phyloP scores from a whole-genome alignment of 2,888 invertebrate genomes.

The Leptinotarsa peninsularis region DNA sequence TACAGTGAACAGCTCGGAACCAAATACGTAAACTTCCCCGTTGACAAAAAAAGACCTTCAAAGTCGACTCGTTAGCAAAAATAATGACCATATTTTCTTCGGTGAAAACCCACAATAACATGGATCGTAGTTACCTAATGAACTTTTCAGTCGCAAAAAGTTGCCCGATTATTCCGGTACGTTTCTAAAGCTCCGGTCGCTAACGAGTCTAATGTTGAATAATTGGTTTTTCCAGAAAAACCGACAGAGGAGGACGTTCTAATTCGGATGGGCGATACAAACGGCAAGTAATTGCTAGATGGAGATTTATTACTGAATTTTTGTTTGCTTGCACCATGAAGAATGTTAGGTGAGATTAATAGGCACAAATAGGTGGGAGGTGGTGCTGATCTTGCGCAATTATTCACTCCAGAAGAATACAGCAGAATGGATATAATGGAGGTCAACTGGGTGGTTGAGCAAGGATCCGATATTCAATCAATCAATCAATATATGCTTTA shows the following conservation, averaged over 20 bases:
- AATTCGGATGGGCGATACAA: background rate
- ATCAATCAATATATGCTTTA: too few relatives aligned
- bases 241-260: slow-evolving; percentile 10
- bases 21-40: background rate
- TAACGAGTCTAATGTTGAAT: slow-evolving; percentile 29
- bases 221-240: slow-evolving; percentile 28
- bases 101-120: background rate
- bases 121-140: slow-evolving; percentile 25
- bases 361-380: background rate
- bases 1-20: background rate
- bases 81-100: background rate
- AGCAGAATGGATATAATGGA: background rate
- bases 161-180: slow-evolving; percentile 16
- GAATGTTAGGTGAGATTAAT: slow-evolving; percentile 20
- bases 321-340: slow-evolving; percentile 5
- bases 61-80: background rate
- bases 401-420: background rate
- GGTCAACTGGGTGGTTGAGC: background rate
- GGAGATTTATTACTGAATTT: slow-evolving; percentile 11
- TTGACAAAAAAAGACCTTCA: background rate
- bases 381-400: background rate
- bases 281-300: slow-evolving; percentile 3
- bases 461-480: too few relatives aligned
- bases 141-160: slow-evolving; percentile 30
- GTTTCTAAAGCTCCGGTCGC: slow-evolving; percentile 15